phyloP scores from a whole-genome alignment of 2,888 invertebrate species.

The Endotricha flammealis region DNA sequence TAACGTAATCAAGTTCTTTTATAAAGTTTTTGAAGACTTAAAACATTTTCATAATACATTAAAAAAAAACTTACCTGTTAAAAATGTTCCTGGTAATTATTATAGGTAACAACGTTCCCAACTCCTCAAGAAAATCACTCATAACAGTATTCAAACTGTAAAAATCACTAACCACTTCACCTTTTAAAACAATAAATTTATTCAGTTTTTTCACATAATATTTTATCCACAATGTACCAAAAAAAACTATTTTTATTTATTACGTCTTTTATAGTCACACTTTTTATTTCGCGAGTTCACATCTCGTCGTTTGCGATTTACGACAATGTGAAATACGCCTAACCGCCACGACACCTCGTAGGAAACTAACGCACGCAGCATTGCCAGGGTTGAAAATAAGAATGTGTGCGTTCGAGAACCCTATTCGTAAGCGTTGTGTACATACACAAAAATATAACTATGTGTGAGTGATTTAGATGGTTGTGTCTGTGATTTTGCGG shows the following conservation, averaged over 20 bases:
- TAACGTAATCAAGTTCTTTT: too few species aligned
- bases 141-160: slow-evolving; percentile 11
- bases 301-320: slow-evolving; percentile 10
- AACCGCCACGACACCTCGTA: slow-evolving; percentile 11
- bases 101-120: background rate
- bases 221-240: background rate
- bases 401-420: slow-evolving; percentile 43
- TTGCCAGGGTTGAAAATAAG: slow-evolving; percentile 45
- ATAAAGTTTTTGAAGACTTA: too few species aligned
- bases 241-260: slow-evolving; percentile 4
- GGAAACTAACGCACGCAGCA: slow-evolving; percentile 51
- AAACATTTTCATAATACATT: too few species aligned
- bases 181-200: background rate
- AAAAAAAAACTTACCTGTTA: slow-evolving; percentile 1
- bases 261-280: slow-evolving; percentile 6
- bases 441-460: slow-evolving; percentile 16
- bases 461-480: slow-evolving; percentile 47
- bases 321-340: slow-evolving; percentile 13
- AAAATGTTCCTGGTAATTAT: background rate
- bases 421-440: slow-evolving; percentile 27
- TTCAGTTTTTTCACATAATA: slow-evolving; percentile 2
- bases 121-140: background rate
- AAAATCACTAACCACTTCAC: slow-evolving; percentile 14
- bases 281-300: slow-evolving; percentile 16
- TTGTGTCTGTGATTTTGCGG: slow-evolving; percentile 46